Conservation (phyloP, 2,113 vertebrate species). For the Chiloscyllium plagiosum region DNA sequence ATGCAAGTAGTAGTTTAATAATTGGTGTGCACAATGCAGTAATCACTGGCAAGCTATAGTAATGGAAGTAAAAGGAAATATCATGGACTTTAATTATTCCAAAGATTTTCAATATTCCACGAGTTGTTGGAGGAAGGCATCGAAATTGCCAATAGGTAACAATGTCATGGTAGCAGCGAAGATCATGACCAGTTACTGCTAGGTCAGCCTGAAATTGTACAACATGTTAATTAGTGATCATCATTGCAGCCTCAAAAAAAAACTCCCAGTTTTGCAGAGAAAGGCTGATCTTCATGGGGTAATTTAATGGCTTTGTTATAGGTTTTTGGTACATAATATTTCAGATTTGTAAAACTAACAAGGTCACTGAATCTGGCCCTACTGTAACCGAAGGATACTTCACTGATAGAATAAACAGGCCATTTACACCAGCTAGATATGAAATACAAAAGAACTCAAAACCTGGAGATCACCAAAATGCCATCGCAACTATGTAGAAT, state of each 20-base stretch:
- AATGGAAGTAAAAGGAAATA: conserved; percentile 42
- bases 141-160: conserved; percentile 41
- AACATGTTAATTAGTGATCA: neutral
- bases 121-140: conserved; percentile 40
- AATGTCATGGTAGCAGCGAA: conserved; percentile 40
- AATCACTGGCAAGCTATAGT: conserved; percentile 42
- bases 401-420: neutral
- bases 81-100: conserved; percentile 40
- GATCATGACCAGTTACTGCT: conserved; percentile 39
- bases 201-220: conserved; percentile 39
- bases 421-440: neutral
- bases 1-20: conserved; percentile 40
- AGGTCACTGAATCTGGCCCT: neutral
- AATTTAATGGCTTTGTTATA: neutral
- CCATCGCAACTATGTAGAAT: neutral
- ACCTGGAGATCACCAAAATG: neutral
- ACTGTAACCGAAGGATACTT: neutral
- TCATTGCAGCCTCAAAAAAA: neutral
- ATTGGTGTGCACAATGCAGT: conserved; percentile 42
- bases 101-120: conserved; percentile 40
- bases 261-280: neutral
- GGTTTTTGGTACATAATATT: neutral
- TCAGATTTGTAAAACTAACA: neutral
- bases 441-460: neutral
- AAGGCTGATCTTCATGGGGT: neutral